Percentiles rank a stretch among this genome's conserved stretches.
Evolutionary conservation across 2,797 vertebrate species (phyloP).

Genomic region (Gorsachius magnificus): DNA sequence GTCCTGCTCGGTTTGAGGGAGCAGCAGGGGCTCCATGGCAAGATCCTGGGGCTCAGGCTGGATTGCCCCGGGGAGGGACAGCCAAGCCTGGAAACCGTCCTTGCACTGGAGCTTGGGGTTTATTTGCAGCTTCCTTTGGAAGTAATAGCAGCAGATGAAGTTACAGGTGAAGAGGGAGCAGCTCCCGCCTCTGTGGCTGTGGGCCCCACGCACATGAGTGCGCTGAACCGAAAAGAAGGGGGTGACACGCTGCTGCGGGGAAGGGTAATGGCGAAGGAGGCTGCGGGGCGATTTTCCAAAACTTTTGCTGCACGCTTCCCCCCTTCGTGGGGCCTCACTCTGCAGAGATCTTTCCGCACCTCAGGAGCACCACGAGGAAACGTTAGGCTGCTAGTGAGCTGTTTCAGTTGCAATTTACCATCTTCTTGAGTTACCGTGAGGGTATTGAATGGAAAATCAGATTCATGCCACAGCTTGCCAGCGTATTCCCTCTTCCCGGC

Average conservation of each 20-base stretch:
- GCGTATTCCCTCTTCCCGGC: background rate
- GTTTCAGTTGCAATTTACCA: constrained; percentile 51
- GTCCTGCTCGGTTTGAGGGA: background rate
- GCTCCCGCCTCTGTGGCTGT: background rate
- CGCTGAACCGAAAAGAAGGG: background rate
- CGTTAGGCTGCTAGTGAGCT: constrained; percentile 42
- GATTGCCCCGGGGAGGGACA: background rate
- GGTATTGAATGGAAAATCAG: constrained; percentile 42
- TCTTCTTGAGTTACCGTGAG: constrained; percentile 13
- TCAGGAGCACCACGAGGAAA: constrained; percentile 52
- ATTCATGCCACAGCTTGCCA: background rate
- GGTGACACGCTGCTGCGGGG: background rate
- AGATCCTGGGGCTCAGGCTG: background rate
- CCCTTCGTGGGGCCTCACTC: constrained; percentile 49
- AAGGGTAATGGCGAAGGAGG: background rate
- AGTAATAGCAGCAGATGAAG: background rate
- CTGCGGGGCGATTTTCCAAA: constrained; percentile 34
- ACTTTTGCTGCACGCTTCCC: background rate
- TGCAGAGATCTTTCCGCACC: constrained; percentile 59
- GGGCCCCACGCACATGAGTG: background rate
- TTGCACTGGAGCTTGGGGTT: background rate
- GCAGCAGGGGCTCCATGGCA: background rate
- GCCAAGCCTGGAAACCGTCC: background rate
- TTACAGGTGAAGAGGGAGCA: background rate
- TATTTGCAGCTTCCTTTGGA: background rate